Evolutionary conservation across 2,797 vertebrate genomes (phyloP), one percentile per base, ranked within the genome.

Genomic region (Tauraco hartlaubi): DNA sequence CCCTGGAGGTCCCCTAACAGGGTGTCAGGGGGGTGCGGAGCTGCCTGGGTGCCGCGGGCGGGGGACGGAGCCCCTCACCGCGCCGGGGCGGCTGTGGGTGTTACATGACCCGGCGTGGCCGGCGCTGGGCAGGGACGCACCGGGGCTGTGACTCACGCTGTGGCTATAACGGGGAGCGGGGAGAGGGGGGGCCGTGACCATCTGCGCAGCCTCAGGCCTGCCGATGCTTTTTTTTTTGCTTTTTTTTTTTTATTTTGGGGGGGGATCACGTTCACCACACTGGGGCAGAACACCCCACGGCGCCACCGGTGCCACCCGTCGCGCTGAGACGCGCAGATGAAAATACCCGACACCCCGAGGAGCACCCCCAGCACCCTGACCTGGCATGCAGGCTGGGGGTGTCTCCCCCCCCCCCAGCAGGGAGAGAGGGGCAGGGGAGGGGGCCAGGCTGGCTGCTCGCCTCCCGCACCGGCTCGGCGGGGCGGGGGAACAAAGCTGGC

Each of bases 401-500:
- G 78, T 51, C 72, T 18, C 8, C 41, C 11, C 28, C 25, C 33
- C 8, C 58, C 28, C 41, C 6, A 11, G 56, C 55, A 11, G 64
- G 82, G 33, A 77, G 28, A 41, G 39, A 41, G 39, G 87, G 90
- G 81, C 87, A 75, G 91, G 39, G 91, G 69, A 79, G 78, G 83
- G 85, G 82, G 79, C 88, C 82, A 51, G 80, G 76, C 46, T 7
- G 81, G 80, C 92, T 73, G 83, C 79, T 90, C 31, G 74, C 67
- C 82, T 82, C 76, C 92, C 22, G 73, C 87, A 76, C 92, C 33
- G 69, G 56, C 72, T 97, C 87, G 51, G 85, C 66, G 94, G 92
- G 97, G 98, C 96, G 96, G 97, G 96, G 98, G 98, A 98, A 97
- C 96, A 98, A 98, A 98, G 97, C 98, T 98, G 98, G 98, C 98